A percentile compares a stretch with the other conserved stretches of the same genome.
Conservation (phyloP, 2,113 vertebrate genomes). For the Sylvia atricapilla region DNA sequence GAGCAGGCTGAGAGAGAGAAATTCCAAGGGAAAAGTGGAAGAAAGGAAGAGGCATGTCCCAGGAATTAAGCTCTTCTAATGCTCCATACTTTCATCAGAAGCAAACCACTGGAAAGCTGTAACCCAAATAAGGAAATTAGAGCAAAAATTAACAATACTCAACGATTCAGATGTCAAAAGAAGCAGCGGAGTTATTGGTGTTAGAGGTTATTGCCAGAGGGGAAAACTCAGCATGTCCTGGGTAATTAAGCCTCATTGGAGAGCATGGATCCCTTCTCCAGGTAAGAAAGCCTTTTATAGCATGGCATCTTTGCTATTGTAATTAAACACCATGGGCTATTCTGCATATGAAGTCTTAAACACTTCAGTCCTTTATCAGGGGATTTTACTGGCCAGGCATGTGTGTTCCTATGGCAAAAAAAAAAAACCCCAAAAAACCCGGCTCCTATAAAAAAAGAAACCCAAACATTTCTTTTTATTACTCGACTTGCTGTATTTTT, state of each 20-base stretch:
- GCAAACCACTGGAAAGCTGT: constrained; percentile 20
- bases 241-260: constrained; percentile 51
- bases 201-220: constrained; percentile 62
- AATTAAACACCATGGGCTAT: constrained; percentile 55
- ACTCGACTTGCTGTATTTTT: constrained; percentile 52
- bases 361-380: constrained; percentile 48
- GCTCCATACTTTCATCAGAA: background rate
- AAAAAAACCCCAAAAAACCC: background rate
- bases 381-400: constrained; percentile 62
- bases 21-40: background rate
- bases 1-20: background rate
- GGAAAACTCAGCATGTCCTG: constrained; percentile 16
- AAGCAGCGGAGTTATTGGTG: constrained; percentile 36
- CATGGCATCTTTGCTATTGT: constrained; percentile 47
- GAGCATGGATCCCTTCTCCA: constrained; percentile 54
- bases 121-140: constrained; percentile 44
- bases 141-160: constrained; percentile 51
- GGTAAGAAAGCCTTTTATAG: constrained; percentile 55
- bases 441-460: constrained; percentile 61
- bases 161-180: constrained; percentile 39
- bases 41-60: constrained; percentile 56
- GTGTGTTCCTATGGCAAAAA: constrained; percentile 31
- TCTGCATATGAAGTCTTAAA: constrained; percentile 58
- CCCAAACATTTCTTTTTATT: constrained; percentile 68
- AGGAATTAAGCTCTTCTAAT: constrained; percentile 15